Conservation (phyloP, 2,797 vertebrate genomes). For the Cyprinodon diabolis region DNA sequence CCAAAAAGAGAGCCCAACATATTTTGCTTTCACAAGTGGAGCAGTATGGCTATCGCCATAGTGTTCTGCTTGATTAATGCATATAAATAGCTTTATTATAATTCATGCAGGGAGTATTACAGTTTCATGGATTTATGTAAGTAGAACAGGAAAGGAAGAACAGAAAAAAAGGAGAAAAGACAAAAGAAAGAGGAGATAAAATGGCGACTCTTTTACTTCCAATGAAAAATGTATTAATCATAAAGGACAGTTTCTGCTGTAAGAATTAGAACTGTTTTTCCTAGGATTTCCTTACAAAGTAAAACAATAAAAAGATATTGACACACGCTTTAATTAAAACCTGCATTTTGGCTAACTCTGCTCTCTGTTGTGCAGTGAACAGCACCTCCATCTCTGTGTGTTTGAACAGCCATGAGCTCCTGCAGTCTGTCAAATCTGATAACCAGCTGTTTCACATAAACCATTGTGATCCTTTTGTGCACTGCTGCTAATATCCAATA, state of each 20-base stretch:
- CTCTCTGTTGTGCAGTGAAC: neutral
- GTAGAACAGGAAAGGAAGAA: no score
- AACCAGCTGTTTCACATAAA: conserved; percentile 48
- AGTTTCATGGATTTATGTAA: no score
- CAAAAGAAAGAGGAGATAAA: no score
- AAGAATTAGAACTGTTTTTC: no score
- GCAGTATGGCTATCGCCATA: no score
- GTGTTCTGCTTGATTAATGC: no score
- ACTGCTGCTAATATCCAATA: conserved; percentile 49
- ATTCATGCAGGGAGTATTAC: no score
- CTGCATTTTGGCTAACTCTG: neutral
- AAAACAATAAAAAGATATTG: neutral
- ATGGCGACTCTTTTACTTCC: neutral
- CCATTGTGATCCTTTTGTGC: conserved; percentile 47
- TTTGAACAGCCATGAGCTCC: conserved; percentile 46
- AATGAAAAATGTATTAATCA: neutral
- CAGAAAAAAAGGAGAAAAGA: no score
- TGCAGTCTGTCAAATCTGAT: conserved; percentile 47
- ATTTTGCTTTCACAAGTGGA: no score
- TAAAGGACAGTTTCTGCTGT: neutral
- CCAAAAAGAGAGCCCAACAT: no score
- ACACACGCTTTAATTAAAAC: neutral
- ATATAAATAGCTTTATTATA: no score
- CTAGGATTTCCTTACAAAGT: neutral
- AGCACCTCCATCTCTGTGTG: conserved; percentile 9